phyloP scores from a whole-genome alignment of 2,797 vertebrate species.

The Notoglanidium macrostoma region DNA sequence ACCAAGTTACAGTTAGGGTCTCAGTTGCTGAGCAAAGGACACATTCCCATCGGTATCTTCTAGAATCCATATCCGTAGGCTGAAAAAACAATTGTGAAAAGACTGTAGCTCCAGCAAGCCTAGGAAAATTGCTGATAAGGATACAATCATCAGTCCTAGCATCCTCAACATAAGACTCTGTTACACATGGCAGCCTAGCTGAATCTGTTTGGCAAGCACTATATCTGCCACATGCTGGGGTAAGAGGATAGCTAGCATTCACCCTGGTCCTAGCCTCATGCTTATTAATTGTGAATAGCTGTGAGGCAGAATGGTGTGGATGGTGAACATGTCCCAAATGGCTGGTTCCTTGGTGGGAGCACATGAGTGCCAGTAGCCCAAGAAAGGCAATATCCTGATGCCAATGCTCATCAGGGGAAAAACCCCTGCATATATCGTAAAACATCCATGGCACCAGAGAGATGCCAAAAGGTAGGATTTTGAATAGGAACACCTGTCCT shows the following conservation, averaged over 20 bases:
- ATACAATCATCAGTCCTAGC: not conserved
- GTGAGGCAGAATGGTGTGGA: not conserved
- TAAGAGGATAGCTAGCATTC: not conserved
- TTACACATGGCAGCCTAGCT: not conserved
- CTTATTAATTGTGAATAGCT: not conserved
- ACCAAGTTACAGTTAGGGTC: not conserved
- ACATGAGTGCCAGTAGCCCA: not conserved
- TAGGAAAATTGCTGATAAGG: not conserved
- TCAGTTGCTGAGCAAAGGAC: not conserved
- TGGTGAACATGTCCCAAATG: not conserved
- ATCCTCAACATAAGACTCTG: not conserved
- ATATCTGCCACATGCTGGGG: not conserved
- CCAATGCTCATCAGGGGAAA: not conserved
- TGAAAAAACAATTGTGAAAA: not conserved
- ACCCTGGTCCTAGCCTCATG: not conserved
- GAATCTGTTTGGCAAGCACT: not conserved
- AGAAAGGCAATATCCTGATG: not conserved
- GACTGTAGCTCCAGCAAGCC: not conserved
- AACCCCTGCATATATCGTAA: not conserved
- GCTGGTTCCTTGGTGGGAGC: not conserved
- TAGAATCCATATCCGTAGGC: not conserved
- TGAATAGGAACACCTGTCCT: not conserved
- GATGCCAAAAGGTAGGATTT: not conserved
- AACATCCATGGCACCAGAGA: not conserved
- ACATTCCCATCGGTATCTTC: not conserved